Percentiles rank a stretch among this genome's conserved stretches.
Conservation (phyloP, 2,797 vertebrate genomes). For the Xerus rutilus region DNA sequence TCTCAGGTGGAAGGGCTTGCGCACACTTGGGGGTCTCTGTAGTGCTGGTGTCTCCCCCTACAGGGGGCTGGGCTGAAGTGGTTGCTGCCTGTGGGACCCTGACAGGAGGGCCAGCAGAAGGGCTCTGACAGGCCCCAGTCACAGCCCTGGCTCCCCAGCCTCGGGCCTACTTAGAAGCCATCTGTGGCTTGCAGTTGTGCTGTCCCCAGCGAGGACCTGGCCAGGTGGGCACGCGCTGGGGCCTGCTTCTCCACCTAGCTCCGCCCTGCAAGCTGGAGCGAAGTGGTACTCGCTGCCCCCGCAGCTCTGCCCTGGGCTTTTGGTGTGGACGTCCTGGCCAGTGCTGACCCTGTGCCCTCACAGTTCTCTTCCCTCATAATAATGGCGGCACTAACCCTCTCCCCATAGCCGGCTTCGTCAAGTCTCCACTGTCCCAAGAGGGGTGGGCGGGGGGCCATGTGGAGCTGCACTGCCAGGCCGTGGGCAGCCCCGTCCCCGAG, state of each 20-base stretch:
- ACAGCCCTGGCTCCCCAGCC: too few relatives aligned
- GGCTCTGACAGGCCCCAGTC: too few relatives aligned
- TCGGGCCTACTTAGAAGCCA: too few relatives aligned
- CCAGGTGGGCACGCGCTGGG: neutral
- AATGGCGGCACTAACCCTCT: conserved; percentile 80
- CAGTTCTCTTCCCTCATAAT: neutral
- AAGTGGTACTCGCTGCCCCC: neutral
- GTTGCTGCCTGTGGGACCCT: too few relatives aligned
- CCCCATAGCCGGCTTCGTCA: conserved; percentile 94
- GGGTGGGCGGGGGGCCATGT: conserved; percentile 90
- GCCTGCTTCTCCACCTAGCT: too few relatives aligned
- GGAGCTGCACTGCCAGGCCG: conserved; percentile 95
- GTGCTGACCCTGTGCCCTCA: neutral
- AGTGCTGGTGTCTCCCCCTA: too few relatives aligned
- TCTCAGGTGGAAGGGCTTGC: neutral
- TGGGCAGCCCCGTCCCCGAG: conserved; percentile 95
- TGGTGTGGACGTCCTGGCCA: neutral
- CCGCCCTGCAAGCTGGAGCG: neutral
- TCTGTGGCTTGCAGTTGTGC: neutral
- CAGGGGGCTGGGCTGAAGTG: neutral
- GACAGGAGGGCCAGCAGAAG: too few relatives aligned
- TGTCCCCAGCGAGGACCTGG: neutral
- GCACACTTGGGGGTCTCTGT: neutral
- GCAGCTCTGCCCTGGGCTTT: too few relatives aligned
- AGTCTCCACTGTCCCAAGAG: conserved; percentile 94